Conservation (phyloP, 2,797 vertebrate species). For the Cryptoblepharus egeriae region DNA sequence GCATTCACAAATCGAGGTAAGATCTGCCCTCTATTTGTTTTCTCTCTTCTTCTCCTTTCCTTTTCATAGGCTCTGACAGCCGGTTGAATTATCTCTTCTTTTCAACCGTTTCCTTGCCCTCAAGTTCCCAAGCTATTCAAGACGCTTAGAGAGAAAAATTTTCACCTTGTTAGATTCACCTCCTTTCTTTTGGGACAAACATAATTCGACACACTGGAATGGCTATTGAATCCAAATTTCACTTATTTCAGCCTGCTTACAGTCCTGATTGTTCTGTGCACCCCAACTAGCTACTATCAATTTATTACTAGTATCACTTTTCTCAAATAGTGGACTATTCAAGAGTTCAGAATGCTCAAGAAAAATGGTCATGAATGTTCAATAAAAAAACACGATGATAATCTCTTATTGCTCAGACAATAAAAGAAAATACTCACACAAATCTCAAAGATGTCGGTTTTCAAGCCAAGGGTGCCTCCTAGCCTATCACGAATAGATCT, state of each 20-base stretch:
- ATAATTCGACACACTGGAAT: not conserved
- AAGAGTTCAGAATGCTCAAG: not conserved
- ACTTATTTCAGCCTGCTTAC: not conserved
- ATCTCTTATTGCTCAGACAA: too few species aligned
- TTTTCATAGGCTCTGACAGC: not conserved
- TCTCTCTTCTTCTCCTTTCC: not conserved
- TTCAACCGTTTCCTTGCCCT: not conserved
- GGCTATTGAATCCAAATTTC: not conserved
- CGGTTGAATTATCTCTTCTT: not conserved
- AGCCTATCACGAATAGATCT: not conserved
- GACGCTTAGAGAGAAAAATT: constrained; percentile 4
- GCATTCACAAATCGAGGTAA: not conserved
- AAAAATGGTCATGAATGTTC: too few species aligned
- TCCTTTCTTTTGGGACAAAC: not conserved
- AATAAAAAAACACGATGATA: too few species aligned
- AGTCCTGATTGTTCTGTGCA: not conserved
- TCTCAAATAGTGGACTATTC: not conserved
- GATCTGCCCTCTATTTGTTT: constrained; percentile 6
- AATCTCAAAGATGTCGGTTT: not conserved
- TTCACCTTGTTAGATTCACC: not conserved
- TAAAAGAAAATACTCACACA: not conserved
- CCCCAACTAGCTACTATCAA: not conserved
- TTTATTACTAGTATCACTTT: not conserved
- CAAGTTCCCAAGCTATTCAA: constrained; percentile 6
- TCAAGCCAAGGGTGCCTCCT: not conserved